phyloP scores from a whole-genome alignment of 1,140 invertebrate species.

The Anoplolepis gracilipes region DNA sequence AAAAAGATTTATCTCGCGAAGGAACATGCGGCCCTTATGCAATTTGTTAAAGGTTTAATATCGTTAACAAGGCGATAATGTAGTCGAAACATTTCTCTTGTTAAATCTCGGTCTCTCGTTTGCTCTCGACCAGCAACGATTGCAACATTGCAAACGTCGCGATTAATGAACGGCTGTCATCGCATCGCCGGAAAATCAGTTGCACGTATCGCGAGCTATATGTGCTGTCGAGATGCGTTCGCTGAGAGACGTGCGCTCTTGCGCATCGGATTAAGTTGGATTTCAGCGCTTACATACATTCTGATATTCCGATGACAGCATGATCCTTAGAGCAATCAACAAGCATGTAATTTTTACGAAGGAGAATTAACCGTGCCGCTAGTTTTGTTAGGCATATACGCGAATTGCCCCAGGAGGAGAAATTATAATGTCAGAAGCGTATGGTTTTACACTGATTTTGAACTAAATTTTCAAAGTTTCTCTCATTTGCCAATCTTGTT shows the following conservation, averaged over 20 bases:
- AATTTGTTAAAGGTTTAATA: slow-evolving; percentile 31
- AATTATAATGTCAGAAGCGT: slow-evolving; percentile 28
- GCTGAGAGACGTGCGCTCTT: slow-evolving; percentile 22
- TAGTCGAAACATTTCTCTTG: slow-evolving; percentile 18
- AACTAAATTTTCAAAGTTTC: slow-evolving; percentile 31
- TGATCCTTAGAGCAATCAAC: slow-evolving; percentile 47
- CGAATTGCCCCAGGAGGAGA: background rate
- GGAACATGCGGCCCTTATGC: slow-evolving; percentile 3
- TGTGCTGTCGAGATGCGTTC: slow-evolving; percentile 46
- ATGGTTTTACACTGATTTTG: background rate
- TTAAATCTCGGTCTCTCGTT: slow-evolving; percentile 24
- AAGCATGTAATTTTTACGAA: slow-evolving; percentile 41
- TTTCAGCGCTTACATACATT: slow-evolving; percentile 20
- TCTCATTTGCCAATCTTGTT: background rate
- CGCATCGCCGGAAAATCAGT: slow-evolving; percentile 50
- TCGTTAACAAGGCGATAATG: slow-evolving; percentile 40
- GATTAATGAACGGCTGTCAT: slow-evolving; percentile 60
- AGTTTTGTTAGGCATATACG: slow-evolving; percentile 14
- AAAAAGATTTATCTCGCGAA: slow-evolving; percentile 27
- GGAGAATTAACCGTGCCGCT: background rate
- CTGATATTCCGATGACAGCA: slow-evolving; percentile 52
- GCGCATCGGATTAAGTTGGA: slow-evolving; percentile 51
- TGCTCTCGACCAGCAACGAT: slow-evolving; percentile 18
- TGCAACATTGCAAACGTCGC: slow-evolving; percentile 30
- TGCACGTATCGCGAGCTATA: slow-evolving; percentile 14